Conservation (phyloP, 2,113 vertebrate genomes). For the Nettapus auritus region DNA sequence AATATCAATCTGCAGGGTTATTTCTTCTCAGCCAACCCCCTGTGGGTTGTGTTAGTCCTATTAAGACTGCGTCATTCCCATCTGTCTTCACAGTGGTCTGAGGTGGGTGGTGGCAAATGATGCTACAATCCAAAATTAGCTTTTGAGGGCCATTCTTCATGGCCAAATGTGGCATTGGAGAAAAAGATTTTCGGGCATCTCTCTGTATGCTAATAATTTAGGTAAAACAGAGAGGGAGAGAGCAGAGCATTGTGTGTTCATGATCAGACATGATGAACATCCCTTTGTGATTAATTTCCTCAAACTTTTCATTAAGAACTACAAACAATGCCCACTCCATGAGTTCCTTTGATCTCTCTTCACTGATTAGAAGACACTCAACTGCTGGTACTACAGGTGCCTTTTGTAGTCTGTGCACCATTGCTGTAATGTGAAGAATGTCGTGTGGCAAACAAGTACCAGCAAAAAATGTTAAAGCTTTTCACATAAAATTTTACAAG, state of each 20-base stretch:
- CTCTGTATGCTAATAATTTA: neutral
- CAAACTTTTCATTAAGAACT: neutral
- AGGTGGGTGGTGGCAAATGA: neutral
- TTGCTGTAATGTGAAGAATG: neutral
- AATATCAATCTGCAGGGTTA: neutral
- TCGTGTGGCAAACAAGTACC: neutral
- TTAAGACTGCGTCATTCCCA: neutral
- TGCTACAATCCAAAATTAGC: neutral
- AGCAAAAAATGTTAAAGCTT: neutral
- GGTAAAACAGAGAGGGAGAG: neutral
- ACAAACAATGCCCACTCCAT: neutral
- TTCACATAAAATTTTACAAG: neutral
- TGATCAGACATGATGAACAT: neutral
- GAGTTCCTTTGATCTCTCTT: neutral
- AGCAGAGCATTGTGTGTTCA: neutral
- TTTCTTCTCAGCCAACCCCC: neutral
- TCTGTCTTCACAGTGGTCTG: neutral
- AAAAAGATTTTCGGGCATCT: neutral
- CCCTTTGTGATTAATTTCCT: neutral
- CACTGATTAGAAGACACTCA: neutral
- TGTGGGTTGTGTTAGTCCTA: neutral
- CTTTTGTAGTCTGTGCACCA: neutral
- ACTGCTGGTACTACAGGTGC: neutral
- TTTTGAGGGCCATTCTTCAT: neutral
- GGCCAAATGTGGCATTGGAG: neutral